Percentiles rank a stretch among this genome's conserved stretches.
phyloP scores from a whole-genome alignment of 2,888 invertebrate species.

The Heliconius hortense region DNA sequence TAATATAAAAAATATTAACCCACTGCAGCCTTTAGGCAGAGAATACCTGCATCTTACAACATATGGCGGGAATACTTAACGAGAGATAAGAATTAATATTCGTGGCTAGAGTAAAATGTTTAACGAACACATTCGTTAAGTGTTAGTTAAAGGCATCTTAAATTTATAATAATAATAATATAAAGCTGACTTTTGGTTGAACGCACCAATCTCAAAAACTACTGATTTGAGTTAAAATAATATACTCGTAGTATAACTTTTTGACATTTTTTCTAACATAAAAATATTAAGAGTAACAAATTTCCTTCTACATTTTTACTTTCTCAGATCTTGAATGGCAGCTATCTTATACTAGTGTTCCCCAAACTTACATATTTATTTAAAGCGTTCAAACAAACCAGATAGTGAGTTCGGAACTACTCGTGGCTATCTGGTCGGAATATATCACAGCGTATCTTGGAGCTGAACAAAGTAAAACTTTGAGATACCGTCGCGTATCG shows the following conservation, averaged over 20 bases:
- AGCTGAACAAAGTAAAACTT: constrained; percentile 47
- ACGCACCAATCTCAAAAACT: no score
- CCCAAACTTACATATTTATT: constrained; percentile 37
- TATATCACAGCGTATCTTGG: constrained; percentile 50
- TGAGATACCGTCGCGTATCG: constrained; percentile 46
- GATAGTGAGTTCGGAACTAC: constrained; percentile 45
- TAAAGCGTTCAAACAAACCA: constrained; percentile 41
- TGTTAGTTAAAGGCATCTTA: no score
- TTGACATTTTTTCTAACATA: no score
- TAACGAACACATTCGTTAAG: no score
- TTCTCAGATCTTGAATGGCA: constrained; percentile 7
- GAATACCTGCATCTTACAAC: background rate
- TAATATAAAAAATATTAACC: no score
- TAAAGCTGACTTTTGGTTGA: no score
- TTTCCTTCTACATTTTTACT: background rate
- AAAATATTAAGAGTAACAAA: background rate
- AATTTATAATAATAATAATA: no score
- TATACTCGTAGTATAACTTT: no score
- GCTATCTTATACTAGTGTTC: constrained; percentile 12
- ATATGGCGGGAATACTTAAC: background rate
- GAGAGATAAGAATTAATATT: background rate
- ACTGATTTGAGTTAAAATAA: no score
- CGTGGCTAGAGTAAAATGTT: background rate
- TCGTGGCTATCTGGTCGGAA: constrained; percentile 44
- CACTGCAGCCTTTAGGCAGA: no score